Conservation (phyloP, 2,113 vertebrate species). For the Pogonocichla stellata region DNA sequence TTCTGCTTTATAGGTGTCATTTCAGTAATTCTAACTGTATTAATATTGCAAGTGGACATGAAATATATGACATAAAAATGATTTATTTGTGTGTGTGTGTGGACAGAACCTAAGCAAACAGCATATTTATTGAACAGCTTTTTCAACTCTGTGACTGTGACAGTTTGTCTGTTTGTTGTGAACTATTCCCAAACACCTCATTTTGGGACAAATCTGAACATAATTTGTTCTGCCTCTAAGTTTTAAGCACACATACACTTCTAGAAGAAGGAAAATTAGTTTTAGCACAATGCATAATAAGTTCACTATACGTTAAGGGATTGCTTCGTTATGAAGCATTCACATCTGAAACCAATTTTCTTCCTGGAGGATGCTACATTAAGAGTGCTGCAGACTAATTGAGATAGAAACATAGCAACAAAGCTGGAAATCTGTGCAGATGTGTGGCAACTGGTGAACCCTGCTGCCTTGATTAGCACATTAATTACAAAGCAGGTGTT, state of each 20-base stretch:
- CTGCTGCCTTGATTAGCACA: slow-evolving; percentile 74
- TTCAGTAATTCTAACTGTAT: slow-evolving; percentile 37
- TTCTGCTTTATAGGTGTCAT: slow-evolving; percentile 56
- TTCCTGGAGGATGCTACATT: slow-evolving; percentile 70
- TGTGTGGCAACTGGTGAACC: slow-evolving; percentile 38
- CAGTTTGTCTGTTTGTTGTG: neutral
- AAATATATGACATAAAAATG: slow-evolving; percentile 49
- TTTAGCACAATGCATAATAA: slow-evolving; percentile 52
- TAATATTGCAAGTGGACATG: slow-evolving; percentile 38
- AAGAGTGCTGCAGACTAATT: slow-evolving; percentile 68
- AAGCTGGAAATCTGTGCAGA: neutral
- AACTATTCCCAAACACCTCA: slow-evolving; percentile 8
- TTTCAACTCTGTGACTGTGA: neutral
- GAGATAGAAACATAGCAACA: slow-evolving; percentile 47
- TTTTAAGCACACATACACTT: slow-evolving; percentile 45
- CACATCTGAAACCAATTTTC: slow-evolving; percentile 77
- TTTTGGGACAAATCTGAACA: neutral
- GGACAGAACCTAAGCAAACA: slow-evolving; percentile 5
- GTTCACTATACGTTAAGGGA: slow-evolving; percentile 54
- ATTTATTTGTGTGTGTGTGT: neutral
- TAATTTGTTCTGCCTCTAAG: slow-evolving; percentile 30
- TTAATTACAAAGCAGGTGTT: slow-evolving; percentile 80
- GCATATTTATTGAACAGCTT: neutral
- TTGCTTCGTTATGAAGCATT: slow-evolving; percentile 69
- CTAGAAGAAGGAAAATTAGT: slow-evolving; percentile 42